Percentiles rank a stretch among this genome's conserved stretches.
Evolutionary conservation across 2,797 vertebrate genomes (phyloP).

Genomic region (Channa striata): DNA sequence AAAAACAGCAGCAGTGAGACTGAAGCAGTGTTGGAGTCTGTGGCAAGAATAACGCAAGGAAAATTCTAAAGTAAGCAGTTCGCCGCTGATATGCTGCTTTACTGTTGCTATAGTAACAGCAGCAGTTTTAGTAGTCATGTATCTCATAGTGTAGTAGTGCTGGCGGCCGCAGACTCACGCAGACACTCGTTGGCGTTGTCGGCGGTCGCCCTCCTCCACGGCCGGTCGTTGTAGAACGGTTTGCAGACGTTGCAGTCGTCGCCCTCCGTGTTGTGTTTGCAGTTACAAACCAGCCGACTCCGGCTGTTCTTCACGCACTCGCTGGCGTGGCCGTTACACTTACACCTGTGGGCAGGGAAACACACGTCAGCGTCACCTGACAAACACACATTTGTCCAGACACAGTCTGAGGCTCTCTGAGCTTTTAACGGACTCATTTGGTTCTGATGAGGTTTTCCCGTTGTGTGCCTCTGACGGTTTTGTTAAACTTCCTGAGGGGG

Average conservation of each 20-base stretch:
- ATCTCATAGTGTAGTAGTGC: fast-evolving
- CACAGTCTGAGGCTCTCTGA: too few relatives aligned
- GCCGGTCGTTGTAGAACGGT: slow-evolving; percentile 95
- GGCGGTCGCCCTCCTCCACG: slow-evolving; percentile 92
- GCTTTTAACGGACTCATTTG: not conserved
- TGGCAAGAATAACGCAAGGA: too few relatives aligned
- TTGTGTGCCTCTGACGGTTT: not conserved
- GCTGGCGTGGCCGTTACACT: slow-evolving; percentile 96
- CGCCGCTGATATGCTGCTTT: too few relatives aligned
- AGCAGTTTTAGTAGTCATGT: not conserved
- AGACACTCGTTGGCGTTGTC: slow-evolving; percentile 92
- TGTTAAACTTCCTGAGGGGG: not conserved
- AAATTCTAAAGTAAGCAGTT: too few relatives aligned
- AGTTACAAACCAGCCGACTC: slow-evolving; percentile 89
- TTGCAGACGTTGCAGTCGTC: slow-evolving; percentile 91
- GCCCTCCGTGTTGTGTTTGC: slow-evolving; percentile 95
- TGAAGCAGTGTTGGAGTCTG: too few relatives aligned
- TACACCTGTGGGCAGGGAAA: slow-evolving; percentile 85
- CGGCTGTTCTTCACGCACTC: slow-evolving; percentile 88
- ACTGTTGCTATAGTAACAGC: too few relatives aligned
- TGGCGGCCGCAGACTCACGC: slow-evolving; percentile 83
- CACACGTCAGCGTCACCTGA: slow-evolving; percentile 46
- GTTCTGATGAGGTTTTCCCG: slow-evolving; percentile 17
- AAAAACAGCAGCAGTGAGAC: too few relatives aligned
- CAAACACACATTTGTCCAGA: not conserved